Evolutionary conservation across 2,888 invertebrate genomes (phyloP).

Genomic region (Diachrysia chrysitis): DNA sequence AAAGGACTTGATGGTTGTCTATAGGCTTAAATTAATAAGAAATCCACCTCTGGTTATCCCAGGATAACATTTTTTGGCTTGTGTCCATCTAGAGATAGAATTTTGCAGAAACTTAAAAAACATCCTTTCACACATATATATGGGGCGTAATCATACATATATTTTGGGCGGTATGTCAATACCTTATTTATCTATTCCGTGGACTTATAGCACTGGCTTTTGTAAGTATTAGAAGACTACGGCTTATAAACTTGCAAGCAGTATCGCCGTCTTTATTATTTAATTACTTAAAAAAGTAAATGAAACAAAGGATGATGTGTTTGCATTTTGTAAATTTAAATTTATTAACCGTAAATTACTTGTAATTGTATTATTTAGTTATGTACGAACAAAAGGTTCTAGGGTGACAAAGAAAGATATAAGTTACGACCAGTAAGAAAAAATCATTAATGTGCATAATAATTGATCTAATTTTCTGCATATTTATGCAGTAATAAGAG

Average conservation of each 20-base stretch:
- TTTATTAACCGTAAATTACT: background rate
- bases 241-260: background rate
- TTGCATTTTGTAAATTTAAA: background rate
- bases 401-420: background rate
- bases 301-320: background rate
- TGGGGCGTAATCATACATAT: too few species aligned
- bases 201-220: background rate
- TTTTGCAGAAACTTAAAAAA: too few species aligned
- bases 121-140: too few species aligned
- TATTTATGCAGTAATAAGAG: constrained; percentile 68
- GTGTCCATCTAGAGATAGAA: too few species aligned
- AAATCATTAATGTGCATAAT: background rate
- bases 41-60: too few species aligned
- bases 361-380: background rate
- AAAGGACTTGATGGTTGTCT: too few species aligned
- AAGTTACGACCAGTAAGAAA: background rate
- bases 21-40: too few species aligned
- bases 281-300: background rate
- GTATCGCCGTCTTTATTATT: background rate
- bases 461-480: background rate
- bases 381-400: background rate
- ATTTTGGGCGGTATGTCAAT: too few species aligned
- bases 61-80: too few species aligned
- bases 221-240: background rate
- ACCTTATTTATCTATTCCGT: too few species aligned